Conservation (phyloP, 2,888 invertebrate genomes). For the Galerucella nymphaeae region DNA sequence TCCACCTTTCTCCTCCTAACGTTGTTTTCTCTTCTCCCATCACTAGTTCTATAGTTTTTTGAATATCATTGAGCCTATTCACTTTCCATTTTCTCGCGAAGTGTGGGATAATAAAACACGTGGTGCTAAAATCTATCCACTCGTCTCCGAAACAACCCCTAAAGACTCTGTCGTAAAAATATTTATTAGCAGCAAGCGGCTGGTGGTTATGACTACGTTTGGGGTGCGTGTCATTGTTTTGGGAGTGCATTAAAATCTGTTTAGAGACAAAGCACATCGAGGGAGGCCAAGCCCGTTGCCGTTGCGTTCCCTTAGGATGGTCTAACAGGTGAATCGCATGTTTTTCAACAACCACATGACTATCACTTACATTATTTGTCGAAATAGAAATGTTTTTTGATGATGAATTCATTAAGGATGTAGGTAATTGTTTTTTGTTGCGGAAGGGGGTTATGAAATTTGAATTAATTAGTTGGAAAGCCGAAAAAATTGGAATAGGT, state of each 20-base stretch:
- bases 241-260: conserved; percentile 69
- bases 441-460: background rate
- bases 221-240: conserved; percentile 62
- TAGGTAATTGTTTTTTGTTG: conserved; percentile 14
- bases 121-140: background rate
- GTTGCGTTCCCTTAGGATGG: conserved; percentile 60
- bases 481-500: background rate
- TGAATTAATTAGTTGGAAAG: background rate
- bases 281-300: conserved; percentile 54
- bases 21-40: too few species aligned
- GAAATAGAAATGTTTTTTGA: conserved; percentile 30
- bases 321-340: conserved; percentile 66
- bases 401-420: conserved; percentile 36
- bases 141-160: conserved; percentile 13
- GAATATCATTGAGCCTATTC: too few species aligned
- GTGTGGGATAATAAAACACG: conserved; percentile 8
- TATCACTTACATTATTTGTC: conserved; percentile 40
- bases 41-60: too few species aligned
- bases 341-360: conserved; percentile 42
- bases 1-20: too few species aligned
- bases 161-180: conserved; percentile 52
- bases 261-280: conserved; percentile 61
- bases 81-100: background rate
- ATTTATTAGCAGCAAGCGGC: conserved; percentile 58
- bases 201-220: conserved; percentile 55